Evolutionary conservation across 2,888 invertebrate genomes (phyloP).

Genomic region (Torymus tubicola): DNA sequence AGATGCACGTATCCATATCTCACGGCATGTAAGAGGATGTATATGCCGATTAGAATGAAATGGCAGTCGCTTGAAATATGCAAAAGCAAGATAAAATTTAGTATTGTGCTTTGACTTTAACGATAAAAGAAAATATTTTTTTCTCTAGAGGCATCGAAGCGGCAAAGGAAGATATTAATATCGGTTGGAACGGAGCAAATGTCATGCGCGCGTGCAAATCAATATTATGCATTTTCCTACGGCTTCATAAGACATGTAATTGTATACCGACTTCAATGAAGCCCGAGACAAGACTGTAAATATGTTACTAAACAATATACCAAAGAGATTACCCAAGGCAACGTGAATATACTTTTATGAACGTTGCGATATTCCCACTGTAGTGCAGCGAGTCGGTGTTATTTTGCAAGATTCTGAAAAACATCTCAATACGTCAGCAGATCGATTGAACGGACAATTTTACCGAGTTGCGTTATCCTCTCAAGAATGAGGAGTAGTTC

Average conservation of each 20-base stretch:
- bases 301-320: slow-evolving; percentile 47
- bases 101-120: background rate
- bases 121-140: slow-evolving; percentile 23
- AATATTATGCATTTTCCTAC: slow-evolving; percentile 54
- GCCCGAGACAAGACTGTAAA: slow-evolving; percentile 53
- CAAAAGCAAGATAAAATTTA: too few species aligned
- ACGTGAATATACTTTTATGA: slow-evolving; percentile 48
- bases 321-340: slow-evolving; percentile 44
- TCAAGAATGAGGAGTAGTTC: too few species aligned
- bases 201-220: slow-evolving; percentile 54
- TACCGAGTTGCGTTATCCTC: too few species aligned
- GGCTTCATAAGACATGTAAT: slow-evolving; percentile 58
- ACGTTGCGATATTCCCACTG: slow-evolving; percentile 16
- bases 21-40: too few species aligned
- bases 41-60: too few species aligned
- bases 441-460: too few species aligned
- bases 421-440: background rate
- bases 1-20: too few species aligned
- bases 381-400: slow-evolving; percentile 7
- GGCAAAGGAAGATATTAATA: slow-evolving; percentile 46
- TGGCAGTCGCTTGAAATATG: too few species aligned
- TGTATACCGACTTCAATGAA: slow-evolving; percentile 50
- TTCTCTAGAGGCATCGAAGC: background rate
- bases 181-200: slow-evolving; percentile 44
- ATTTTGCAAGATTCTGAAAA: slow-evolving; percentile 36